Base-by-base conservation (phyloP, 2,797 vertebrate species). In the Pseudochirops corinnae region DNA sequence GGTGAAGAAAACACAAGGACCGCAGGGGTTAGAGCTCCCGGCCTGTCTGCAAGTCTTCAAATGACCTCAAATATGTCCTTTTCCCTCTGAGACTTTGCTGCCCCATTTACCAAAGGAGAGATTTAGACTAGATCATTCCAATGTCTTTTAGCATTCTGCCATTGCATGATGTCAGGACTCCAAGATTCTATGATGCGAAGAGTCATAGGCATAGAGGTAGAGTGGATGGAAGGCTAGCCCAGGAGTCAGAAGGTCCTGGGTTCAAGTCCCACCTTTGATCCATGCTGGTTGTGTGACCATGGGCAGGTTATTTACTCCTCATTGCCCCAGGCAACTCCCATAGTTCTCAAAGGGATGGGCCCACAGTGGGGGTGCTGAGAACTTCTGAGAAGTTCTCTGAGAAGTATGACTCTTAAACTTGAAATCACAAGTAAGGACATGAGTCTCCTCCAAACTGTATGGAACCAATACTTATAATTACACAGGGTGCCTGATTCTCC, bases 241-340 rank as follows among this genome's bases (percentile, higher is more conserved):
- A 9, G 92, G 52, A 92, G 31, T 26, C 1, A 0, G 0, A 1
- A 3, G 5, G 46, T 5, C 74, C 46, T 29, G 6, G 57, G 21
- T 74, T 74, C 7, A 5, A 3, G 11, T 33, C 13, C 53, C 0
- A 39, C 14, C 58, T 18, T 1, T 18, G 53, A 24, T 11, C 52
- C 33, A 62, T 39, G 26, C 46, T 91, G 29, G 90, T 6, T 26
- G 1, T 26, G 31, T 60, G 93, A 74, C 55, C 60, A 16, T n/a
- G 0, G 24, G 31, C 12, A 90, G 9, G 52, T 16, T 39, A 82
- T 18, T 46, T 82, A 82, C n/a, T 24, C 24, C n/a, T 13, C 5
- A 0, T 0, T 11, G 3, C 55, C 7, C n/a, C 14, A 5, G 26
- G 52, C 0, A 5, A 24, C 0, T 46, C 33, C 5, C 5, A 5